Base-by-base conservation (phyloP, 1,140 invertebrate genomes). In the Drosophila tropicalis region DNA sequence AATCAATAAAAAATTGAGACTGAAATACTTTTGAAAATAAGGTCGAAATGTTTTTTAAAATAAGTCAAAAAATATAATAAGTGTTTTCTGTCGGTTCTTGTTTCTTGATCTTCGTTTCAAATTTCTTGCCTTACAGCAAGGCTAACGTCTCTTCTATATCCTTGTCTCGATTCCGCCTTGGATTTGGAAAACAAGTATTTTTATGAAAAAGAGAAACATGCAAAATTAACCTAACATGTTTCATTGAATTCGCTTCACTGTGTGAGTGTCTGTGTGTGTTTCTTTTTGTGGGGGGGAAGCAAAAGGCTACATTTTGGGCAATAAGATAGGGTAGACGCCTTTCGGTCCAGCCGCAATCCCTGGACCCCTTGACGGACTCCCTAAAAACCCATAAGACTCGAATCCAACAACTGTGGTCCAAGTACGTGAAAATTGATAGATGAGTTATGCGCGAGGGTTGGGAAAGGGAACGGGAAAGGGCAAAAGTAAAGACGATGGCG, bases 401-500 rank as follows among this genome's bases (percentile, higher is more conserved):
- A 67, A 32, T 55, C 65, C 58, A 34, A 70, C 73, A 87, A 79
- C 75, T 89, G 87, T 58, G 72, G 78, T 78, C 76, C 85, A 85
- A 90, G 89, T 91, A 91, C 90, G 90, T 91, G 90, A 91, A 91
- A 91, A 91, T 91, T 91, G 90, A 91, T 91, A 91, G 90, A 91
- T 91, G 90, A 91, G 90, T 91, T 91, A 91, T 91, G 90, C 84
- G 69, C 66, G 57, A 65, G 72, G 34, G 58, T 19, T 41, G 44
- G 32, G 40, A 7, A 10, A 56, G 32, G 41, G 19, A 7, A 10
- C 44, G 32, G 41, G 19, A 56, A 32, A 57, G 63, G 51, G 64
- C 55, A 22, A 62, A 58, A 51, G 17, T 12, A 51, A 51, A 51
- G 44, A 51, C 44, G 44, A 51, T 22, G 56, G 63, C 65, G 62